Percentiles rank a stretch among this genome's conserved stretches.
Conservation (phyloP, 2,797 vertebrate species). For the Geotria australis region DNA sequence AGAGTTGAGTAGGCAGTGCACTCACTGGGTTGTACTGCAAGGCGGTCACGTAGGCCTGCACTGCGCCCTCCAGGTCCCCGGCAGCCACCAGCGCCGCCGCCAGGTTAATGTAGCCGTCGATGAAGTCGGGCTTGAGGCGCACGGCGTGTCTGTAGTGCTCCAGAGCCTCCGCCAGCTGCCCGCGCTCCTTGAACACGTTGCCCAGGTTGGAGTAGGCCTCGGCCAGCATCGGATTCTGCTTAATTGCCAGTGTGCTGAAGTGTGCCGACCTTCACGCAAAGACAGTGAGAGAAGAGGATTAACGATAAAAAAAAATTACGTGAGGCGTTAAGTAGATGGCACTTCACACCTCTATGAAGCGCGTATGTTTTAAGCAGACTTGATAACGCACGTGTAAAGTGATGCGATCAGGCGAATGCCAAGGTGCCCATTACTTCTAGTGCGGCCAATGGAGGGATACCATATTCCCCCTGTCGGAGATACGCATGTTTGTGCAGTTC, state of each 20-base stretch:
- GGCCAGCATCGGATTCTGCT: conserved; percentile 87
- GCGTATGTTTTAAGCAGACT: too few species aligned
- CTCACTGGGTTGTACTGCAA: conserved; percentile 97
- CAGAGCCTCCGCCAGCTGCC: conserved; percentile 86
- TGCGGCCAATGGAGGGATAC: too few species aligned
- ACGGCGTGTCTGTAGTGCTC: conserved; percentile 89
- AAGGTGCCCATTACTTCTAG: too few species aligned
- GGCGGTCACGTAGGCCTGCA: conserved; percentile 89
- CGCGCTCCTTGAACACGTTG: conserved; percentile 93
- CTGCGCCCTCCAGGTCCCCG: conserved; percentile 97
- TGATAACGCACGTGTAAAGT: too few species aligned
- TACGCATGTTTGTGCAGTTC: too few species aligned
- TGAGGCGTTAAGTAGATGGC: too few species aligned
- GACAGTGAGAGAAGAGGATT: conserved; percentile 2
- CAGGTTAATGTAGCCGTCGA: conserved; percentile 94
- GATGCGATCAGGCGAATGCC: too few species aligned
- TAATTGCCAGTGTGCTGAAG: conserved; percentile 96
- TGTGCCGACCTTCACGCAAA: conserved; percentile 52
- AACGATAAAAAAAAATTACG: conserved; percentile 1
- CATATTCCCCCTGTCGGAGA: too few species aligned
- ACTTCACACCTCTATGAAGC: too few species aligned
- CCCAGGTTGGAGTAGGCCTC: conserved; percentile 95
- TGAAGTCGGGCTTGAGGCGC: conserved; percentile 90
- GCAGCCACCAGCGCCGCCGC: conserved; percentile 86
- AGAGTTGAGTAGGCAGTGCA: conserved; percentile 3